Evolutionary conservation across 2,113 vertebrate species (phyloP).

Genomic region (Lipophrys pholis): DNA sequence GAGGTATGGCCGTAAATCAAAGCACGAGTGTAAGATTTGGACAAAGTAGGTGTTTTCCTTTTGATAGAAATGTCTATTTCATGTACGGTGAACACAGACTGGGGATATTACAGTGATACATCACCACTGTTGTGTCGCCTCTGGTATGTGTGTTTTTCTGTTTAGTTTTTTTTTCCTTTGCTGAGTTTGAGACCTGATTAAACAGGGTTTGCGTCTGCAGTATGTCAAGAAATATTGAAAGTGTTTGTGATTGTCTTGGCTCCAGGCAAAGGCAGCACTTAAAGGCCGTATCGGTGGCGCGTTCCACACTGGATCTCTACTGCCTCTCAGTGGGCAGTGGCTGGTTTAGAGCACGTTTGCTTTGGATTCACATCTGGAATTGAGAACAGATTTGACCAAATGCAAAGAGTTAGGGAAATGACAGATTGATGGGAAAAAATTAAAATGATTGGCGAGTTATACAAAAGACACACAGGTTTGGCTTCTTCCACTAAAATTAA

Average conservation of each 20-base stretch:
- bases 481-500: background rate
- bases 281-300: background rate
- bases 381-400: background rate
- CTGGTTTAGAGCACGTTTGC: conserved; percentile 6
- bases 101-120: background rate
- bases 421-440: background rate
- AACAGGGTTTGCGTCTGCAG: conserved; percentile 27
- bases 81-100: conserved; percentile 21
- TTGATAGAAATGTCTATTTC: conserved; percentile 53
- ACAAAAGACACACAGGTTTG: background rate
- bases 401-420: background rate
- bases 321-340: conserved; percentile 70
- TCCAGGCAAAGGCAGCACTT: conserved; percentile 5
- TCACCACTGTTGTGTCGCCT: conserved; percentile 17
- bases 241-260: conserved; percentile 51
- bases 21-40: conserved; percentile 42
- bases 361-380: conserved; percentile 22
- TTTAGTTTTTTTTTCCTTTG: background rate
- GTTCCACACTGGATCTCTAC: conserved; percentile 65
- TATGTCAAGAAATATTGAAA: conserved; percentile 32
- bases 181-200: conserved; percentile 36
- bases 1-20: conserved; percentile 54
- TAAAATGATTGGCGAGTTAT: background rate
- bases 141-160: conserved; percentile 13
- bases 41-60: conserved; percentile 47